These are phyloP conservation scores for Rynchops niger DNA, from an alignment of 2,113 vertebrate species.

Conservation along the genomic window DNA sequence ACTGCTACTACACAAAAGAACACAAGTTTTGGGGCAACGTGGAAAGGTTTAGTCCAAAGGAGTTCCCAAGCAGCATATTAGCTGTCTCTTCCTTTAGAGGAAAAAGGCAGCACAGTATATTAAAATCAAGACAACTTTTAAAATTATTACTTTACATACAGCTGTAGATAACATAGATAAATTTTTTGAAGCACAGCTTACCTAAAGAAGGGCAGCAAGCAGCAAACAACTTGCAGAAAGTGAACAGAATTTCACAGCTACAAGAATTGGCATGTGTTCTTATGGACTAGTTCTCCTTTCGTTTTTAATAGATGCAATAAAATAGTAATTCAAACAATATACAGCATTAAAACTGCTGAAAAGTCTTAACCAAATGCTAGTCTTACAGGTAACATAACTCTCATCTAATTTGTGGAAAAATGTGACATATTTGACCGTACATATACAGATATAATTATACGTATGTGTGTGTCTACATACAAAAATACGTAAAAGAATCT, in stretches of 20 bases:
- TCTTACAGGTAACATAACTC: neutral
- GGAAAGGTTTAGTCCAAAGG: neutral
- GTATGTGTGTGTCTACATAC: fast-evolving
- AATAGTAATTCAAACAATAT: neutral
- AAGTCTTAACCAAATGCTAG: neutral
- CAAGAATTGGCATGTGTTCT: neutral
- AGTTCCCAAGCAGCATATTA: neutral
- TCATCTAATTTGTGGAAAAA: neutral
- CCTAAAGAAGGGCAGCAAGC: neutral
- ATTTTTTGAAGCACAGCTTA: neutral
- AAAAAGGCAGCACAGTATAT: neutral
- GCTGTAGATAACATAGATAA: neutral
- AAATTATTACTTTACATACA: neutral
- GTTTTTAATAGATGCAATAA: neutral
- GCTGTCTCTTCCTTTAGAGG: neutral
- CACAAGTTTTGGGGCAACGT: neutral
- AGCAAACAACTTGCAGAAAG: neutral
- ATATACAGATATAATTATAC: neutral
- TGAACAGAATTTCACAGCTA: neutral
- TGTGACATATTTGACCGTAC: neutral
- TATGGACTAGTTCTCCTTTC: neutral
- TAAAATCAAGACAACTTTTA: neutral
- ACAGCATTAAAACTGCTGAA: neutral
- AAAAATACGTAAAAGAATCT: neutral
- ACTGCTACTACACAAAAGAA: neutral